Evolutionary conservation across 2,888 invertebrate genomes (phyloP).

Genomic region (Agrotis segetum): DNA sequence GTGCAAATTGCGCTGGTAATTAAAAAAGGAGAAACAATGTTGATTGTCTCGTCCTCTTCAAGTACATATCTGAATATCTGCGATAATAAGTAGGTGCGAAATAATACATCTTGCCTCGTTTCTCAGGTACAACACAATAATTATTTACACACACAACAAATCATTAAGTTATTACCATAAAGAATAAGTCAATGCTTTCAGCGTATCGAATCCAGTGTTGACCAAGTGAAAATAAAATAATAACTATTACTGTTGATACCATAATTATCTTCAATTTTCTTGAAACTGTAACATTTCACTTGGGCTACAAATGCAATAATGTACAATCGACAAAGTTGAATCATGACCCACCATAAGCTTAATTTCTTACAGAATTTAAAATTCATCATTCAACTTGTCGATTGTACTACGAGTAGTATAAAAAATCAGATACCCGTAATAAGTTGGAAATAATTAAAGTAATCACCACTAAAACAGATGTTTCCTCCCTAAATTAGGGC

Average conservation of each 20-base stretch:
- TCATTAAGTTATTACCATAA: neutral
- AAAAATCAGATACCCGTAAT: neutral
- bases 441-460: neutral
- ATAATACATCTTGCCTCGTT: neutral
- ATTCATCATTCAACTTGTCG: too few species aligned
- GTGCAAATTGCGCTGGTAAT: constrained; percentile 29
- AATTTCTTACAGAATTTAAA: too few species aligned
- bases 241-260: too few species aligned
- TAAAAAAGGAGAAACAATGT: constrained; percentile 23
- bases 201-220: neutral
- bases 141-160: neutral
- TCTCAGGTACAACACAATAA: neutral
- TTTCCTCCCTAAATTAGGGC: neutral
- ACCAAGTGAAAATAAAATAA: too few species aligned
- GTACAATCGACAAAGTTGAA: too few species aligned
- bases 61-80: constrained; percentile 2
- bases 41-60: neutral
- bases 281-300: neutral
- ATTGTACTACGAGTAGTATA: too few species aligned
- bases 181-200: neutral
- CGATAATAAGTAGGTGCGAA: neutral
- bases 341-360: too few species aligned
- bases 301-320: neutral
- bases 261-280: neutral
- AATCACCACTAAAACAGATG: neutral